Evolutionary conservation across 2,888 invertebrate species (phyloP).

Genomic region (Drosophila monieri): DNA sequence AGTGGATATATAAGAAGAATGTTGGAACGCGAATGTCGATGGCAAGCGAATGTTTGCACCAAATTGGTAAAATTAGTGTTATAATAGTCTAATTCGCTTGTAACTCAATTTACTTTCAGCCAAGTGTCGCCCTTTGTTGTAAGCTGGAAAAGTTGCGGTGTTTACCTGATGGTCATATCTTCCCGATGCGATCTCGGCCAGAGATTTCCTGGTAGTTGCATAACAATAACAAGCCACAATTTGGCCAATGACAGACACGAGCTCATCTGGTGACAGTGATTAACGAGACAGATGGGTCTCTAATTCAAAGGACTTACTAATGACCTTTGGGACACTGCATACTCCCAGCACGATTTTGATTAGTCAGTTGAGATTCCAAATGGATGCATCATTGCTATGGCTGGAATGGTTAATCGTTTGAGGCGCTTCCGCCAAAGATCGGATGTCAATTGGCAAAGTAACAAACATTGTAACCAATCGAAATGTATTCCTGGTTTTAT

Average conservation of each 20-base stretch:
- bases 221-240: slow-evolving; percentile 1
- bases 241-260: slow-evolving; percentile 18
- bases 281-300: slow-evolving; percentile 14
- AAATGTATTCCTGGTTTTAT: too few species aligned
- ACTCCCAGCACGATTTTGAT: neutral
- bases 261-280: slow-evolving; percentile 24
- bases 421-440: too few species aligned
- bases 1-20: too few species aligned
- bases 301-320: slow-evolving; percentile 21
- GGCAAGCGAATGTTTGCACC: too few species aligned
- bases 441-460: too few species aligned
- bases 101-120: slow-evolving; percentile 63
- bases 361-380: neutral
- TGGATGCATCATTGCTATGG: too few species aligned
- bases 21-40: too few species aligned
- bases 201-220: slow-evolving; percentile 37
- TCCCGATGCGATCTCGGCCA: slow-evolving; percentile 5
- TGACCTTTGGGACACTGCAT: neutral
- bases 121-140: slow-evolving; percentile 41
- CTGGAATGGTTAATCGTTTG: too few species aligned
- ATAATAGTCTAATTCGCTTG: slow-evolving; percentile 9
- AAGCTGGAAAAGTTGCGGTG: slow-evolving; percentile 53
- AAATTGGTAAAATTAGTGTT: too few species aligned
- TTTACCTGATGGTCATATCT: slow-evolving; percentile 40
- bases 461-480: too few species aligned